These are phyloP conservation scores for Grallaria varia DNA, from an alignment of 2,113 vertebrate genomes.

Conservation along the genomic window DNA sequence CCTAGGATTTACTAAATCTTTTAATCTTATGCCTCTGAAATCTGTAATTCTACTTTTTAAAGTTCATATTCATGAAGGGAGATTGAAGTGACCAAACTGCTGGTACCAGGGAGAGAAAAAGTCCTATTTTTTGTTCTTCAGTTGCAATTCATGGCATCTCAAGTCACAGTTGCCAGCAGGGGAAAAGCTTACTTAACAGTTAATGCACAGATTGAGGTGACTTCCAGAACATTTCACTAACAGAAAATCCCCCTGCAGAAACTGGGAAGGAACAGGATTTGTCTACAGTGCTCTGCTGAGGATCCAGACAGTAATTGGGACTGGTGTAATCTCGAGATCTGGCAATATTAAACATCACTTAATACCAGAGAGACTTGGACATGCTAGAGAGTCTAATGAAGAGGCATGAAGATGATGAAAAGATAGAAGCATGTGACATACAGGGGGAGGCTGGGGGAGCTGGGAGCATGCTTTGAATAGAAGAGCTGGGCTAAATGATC, in stretches of 20 bases:
- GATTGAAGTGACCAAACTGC: background rate
- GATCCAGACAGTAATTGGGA: background rate
- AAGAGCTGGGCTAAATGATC: background rate
- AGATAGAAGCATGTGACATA: background rate
- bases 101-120: background rate
- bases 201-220: background rate
- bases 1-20: conserved; percentile 28
- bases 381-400: background rate
- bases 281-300: background rate
- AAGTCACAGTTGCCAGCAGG: background rate
- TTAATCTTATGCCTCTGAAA: conserved; percentile 25
- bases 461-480: background rate
- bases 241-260: background rate
- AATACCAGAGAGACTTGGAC: background rate
- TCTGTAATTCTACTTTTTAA: conserved; percentile 8
- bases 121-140: background rate
- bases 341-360: background rate
- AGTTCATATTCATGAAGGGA: background rate
- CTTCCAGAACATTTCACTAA: background rate
- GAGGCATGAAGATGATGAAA: background rate
- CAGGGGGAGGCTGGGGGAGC: background rate
- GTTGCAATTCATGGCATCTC: background rate
- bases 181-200: background rate
- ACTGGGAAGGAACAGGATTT: background rate
- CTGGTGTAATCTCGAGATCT: background rate